Percentiles rank a stretch among this genome's conserved stretches.
These are phyloP conservation scores for Crotalus tigris DNA, from an alignment of 2,113 vertebrate genomes.

Conservation along the genomic window DNA sequence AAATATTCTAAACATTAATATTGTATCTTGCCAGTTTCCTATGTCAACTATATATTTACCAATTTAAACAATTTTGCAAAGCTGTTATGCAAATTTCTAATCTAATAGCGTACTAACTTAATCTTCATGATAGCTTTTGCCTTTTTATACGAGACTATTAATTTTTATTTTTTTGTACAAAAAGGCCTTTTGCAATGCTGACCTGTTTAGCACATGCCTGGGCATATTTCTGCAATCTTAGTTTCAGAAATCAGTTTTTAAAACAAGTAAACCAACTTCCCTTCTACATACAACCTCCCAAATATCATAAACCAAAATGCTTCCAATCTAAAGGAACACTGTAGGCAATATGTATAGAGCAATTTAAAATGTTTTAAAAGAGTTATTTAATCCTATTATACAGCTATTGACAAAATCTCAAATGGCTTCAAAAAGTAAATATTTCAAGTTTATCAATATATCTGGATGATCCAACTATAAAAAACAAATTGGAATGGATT, in stretches of 20 bases:
- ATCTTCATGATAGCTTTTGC: too few species aligned
- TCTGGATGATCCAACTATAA: neutral
- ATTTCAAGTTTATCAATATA: neutral
- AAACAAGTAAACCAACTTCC: neutral
- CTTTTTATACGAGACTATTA: neutral
- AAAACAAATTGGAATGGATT: neutral
- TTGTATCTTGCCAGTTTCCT: neutral
- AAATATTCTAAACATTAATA: neutral
- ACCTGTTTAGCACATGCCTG: neutral
- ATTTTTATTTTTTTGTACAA: neutral
- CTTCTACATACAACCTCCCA: neutral
- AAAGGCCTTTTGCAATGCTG: neutral
- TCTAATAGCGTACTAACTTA: neutral
- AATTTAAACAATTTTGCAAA: neutral
- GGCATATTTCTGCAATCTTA: neutral
- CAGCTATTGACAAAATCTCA: neutral
- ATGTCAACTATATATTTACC: neutral
- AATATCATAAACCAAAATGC: neutral
- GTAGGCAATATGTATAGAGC: too few species aligned
- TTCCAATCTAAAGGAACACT: neutral
- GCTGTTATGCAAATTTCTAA: neutral
- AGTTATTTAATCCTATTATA: neutral
- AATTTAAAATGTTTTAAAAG: neutral
- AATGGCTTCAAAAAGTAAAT: neutral
- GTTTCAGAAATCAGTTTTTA: neutral